Base-by-base conservation (phyloP, 1,140 invertebrate genomes). In the Aphelenchoides avenae region DNA sequence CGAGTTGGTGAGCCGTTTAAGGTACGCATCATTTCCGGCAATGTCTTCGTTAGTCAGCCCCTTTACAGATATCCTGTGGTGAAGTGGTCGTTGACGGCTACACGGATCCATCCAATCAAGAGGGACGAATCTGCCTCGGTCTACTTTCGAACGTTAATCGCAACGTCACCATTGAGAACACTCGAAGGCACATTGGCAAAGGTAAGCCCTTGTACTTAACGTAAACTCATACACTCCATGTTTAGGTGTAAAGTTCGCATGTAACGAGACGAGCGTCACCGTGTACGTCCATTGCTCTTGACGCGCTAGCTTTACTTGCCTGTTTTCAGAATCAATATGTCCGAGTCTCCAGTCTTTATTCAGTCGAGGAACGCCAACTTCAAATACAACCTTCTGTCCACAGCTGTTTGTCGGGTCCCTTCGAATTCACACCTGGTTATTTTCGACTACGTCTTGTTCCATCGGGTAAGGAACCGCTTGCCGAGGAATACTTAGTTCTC, bases 361-460 rank as follows among this genome's bases (percentile, higher is more conserved):
- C 65, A 68, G 36, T 68, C 65, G 7, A 36, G 65, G n/a, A 68
- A 68, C 34, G 37, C 61, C 11, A 68, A 68, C 40, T 71, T 68
- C 48, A 68, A 71, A 27, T 61, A 71, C 27, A 46, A 62, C 33
- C 48, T 71, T 22, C 61, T 52, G 31, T 39, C 68, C 20, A 53
- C 68, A 5, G 62, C 68, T 11, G 65, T 71, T 4, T 63, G 66
- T 29, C 66, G 62, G 29, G 61, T 65, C 27, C 66, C 54, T 9
- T 56, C 60, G 9, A 41, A 26, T 33, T 58, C 52, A 18, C 44
- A 27, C 5, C 40, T 69, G 52, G 29, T 67, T 15, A 49, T 99
- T 63, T 99, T 99, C 82, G 97, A 97, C 80, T 97, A 97, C 80
- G 89, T 94, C 77, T 91, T 97, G 81, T 99, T 99, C 80, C 91